Percentiles rank a stretch among this genome's conserved stretches.
Evolutionary conservation across 2,888 invertebrate species (phyloP).

Genomic region (Lithophane leautieri): DNA sequence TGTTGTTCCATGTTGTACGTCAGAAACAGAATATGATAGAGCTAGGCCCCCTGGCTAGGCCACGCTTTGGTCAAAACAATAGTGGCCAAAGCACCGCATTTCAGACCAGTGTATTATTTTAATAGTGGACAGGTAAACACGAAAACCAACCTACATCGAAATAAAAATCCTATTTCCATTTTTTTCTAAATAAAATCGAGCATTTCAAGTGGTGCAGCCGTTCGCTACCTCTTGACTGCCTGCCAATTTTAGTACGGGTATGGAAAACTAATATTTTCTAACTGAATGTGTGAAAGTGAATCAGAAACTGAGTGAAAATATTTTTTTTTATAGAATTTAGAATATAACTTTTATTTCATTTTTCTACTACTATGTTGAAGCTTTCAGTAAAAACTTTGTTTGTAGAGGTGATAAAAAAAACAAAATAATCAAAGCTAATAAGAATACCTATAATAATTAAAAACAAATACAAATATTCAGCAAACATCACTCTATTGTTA

Average conservation of each 20-base stretch:
- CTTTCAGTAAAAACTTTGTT: too few species aligned
- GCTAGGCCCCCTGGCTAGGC: too few species aligned
- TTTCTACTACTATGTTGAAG: background rate
- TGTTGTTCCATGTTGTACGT: too few species aligned
- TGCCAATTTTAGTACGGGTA: slow-evolving; percentile 17
- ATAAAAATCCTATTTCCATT: slow-evolving; percentile 7
- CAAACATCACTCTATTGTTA: too few species aligned
- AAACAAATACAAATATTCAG: too few species aligned
- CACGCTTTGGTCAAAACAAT: slow-evolving; percentile 3
- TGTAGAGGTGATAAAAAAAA: too few species aligned
- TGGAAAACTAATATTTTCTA: slow-evolving; percentile 19
- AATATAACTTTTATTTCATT: background rate
- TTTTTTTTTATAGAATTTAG: background rate
- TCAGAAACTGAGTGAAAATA: background rate
- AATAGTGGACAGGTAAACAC: background rate
- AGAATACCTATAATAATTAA: too few species aligned
- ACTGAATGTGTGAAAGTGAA: slow-evolving; percentile 9
- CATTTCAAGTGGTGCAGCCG: slow-evolving; percentile 17
- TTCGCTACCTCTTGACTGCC: slow-evolving; percentile 36
- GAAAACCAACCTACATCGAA: slow-evolving; percentile 4
- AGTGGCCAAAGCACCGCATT: background rate
- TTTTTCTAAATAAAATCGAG: slow-evolving; percentile 14
- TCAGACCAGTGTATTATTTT: slow-evolving; percentile 13
- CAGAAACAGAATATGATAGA: background rate
- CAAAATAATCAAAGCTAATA: too few species aligned